Evolutionary conservation across 2,113 vertebrate species (phyloP), one percentile per base, ranked within the genome.

Genomic region (Megaceryle torquata): DNA sequence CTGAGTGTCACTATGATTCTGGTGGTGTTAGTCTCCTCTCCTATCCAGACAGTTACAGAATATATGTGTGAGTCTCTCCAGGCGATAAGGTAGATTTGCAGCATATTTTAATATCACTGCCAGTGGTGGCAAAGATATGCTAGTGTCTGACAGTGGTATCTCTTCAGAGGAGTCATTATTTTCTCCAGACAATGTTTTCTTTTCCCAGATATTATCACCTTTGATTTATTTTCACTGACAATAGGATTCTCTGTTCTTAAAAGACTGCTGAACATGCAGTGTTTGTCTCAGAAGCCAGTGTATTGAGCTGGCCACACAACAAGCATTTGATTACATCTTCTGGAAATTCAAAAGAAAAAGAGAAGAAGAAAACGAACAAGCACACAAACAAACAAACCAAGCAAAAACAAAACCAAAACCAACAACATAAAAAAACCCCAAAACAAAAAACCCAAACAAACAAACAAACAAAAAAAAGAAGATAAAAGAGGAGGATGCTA

Each of bases 201-300:
- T 94, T 82, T 60, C 35, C 21, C 39, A 46, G 88, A 68, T 96
- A 67, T 86, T 94, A 93, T 92, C 94, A 80, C 13, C 31, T 88
- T 94, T 96, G 82, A 96, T 93, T 86, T 75, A 96, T 86, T 93
- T 75, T 80, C 28, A 50, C 74, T 76, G 86, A 87, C 88, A 91
- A 7, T 19, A 82, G 61, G 67, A 88, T 86, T 64, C 71, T 75
- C 59, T 75, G 8, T 48, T 90, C 71, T 85, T 88, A 74, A 88
- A 95, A 83, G 85, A 91, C 86, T 60, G 68, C 70, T 95, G 80
- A 93, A 81, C 9, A 3, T 1, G 8, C 82, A 93, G 61, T 70
- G 76, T 80, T 94, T 88, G 31, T 48, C 51, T 95, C 70, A 64
- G 71, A 78, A 90, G 51, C 41, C 29, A 37, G 67, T 41, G 15